Conservation (phyloP, 2,113 vertebrate species). For the Sylvicapra grimmia region DNA sequence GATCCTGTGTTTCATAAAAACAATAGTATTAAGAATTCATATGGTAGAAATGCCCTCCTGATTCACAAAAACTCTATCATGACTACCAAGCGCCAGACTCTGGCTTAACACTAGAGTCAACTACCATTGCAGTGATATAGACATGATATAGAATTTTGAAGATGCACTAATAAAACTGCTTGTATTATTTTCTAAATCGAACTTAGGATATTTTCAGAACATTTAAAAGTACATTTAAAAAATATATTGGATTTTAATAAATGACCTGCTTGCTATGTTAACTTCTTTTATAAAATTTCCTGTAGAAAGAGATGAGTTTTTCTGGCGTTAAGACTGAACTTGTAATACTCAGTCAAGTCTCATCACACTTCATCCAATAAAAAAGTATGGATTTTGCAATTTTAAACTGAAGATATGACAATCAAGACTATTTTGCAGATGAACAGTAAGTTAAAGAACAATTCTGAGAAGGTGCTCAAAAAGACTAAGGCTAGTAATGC, state of each 20-base stretch:
- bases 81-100: neutral
- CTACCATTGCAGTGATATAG: neutral
- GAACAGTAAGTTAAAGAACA: neutral
- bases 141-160: neutral
- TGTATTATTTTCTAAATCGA: neutral
- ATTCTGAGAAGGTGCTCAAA: neutral
- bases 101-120: neutral
- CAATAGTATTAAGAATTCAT: neutral
- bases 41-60: neutral
- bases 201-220: neutral
- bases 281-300: neutral
- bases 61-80: neutral
- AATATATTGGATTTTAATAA: neutral
- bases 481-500: neutral
- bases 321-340: neutral
- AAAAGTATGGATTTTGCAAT: neutral
- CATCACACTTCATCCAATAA: neutral
- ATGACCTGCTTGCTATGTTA: neutral
- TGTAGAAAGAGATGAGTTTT: neutral
- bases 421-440: neutral
- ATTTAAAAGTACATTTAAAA: neutral
- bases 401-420: neutral
- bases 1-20: neutral
- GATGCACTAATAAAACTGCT: neutral
- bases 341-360: neutral